Evolutionary conservation across 2,888 invertebrate genomes (phyloP).

Genomic region (Strigamia maritima): DNA sequence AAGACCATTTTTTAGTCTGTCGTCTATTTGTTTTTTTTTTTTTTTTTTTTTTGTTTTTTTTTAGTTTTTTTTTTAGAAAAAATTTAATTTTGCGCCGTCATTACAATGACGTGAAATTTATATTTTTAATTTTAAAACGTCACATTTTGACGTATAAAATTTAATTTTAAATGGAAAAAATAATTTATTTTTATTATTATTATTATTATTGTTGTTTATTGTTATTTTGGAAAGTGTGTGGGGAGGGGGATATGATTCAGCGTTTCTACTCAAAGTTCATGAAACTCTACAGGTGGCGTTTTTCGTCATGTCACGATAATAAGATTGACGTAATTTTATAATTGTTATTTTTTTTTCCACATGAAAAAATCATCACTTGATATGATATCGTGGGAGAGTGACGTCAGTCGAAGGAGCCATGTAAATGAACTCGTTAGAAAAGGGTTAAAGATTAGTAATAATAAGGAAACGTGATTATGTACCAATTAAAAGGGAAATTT

Average conservation of each 20-base stretch:
- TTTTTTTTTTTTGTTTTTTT: not conserved
- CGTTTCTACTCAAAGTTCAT: constrained; percentile 5
- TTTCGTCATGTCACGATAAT: constrained; percentile 1
- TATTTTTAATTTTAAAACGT: not conserved
- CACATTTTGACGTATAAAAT: not conserved
- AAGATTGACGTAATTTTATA: constrained; percentile 1
- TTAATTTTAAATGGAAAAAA: not conserved
- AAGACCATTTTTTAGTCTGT: not conserved
- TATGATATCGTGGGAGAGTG: not conserved
- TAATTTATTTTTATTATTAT: not conserved
- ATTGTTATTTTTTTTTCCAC: not conserved
- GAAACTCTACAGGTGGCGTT: constrained; percentile 22
- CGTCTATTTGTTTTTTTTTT: not conserved
- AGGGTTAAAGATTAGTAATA: not conserved
- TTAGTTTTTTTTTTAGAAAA: not conserved
- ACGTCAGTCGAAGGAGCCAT: not conserved
- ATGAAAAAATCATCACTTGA: not conserved
- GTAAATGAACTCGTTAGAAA: not conserved
- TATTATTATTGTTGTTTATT: constrained; percentile 1
- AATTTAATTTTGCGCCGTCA: not conserved
- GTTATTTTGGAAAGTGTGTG: not conserved
- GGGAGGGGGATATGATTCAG: not conserved
- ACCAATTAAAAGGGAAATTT: constrained; percentile 26
- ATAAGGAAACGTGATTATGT: constrained; percentile 20
- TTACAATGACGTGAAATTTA: constrained; percentile 11